Percentiles rank a stretch among this genome's conserved stretches.
Evolutionary conservation across 1,140 invertebrate species (phyloP).

Genomic region (fruit fly (Drosophila melanogaster)): DNA sequence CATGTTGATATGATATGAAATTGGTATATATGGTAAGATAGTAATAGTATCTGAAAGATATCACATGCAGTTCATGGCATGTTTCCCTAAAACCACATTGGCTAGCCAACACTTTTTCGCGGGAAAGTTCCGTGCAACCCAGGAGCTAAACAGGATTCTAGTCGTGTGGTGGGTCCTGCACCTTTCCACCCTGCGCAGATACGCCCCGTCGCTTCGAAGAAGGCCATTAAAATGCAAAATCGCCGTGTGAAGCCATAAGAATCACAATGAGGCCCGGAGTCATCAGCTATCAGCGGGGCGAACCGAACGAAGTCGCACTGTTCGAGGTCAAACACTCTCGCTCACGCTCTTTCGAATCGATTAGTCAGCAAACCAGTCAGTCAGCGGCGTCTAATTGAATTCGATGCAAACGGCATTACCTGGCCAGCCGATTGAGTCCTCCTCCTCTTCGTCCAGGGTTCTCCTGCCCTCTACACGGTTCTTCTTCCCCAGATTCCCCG

Average conservation of each 20-base stretch:
- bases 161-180: slow-evolving; percentile 25
- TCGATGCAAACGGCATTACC: slow-evolving; percentile 49
- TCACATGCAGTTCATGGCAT: not conserved
- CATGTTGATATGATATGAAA: too few relatives aligned
- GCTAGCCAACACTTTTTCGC: slow-evolving; percentile 7
- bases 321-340: slow-evolving; percentile 70
- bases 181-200: slow-evolving; percentile 22
- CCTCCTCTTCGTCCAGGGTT: not conserved
- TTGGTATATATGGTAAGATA: too few relatives aligned
- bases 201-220: slow-evolving; percentile 39
- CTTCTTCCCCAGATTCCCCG: too few relatives aligned
- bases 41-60: too few relatives aligned
- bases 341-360: slow-evolving; percentile 43
- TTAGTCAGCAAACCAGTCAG: slow-evolving; percentile 56
- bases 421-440: slow-evolving; percentile 11
- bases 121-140: not conserved
- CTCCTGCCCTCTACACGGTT: not conserved
- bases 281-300: slow-evolving; percentile 43
- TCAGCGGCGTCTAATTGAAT: slow-evolving; percentile 71
- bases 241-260: slow-evolving; percentile 78
- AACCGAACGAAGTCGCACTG: slow-evolving; percentile 19
- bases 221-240: slow-evolving; percentile 71
- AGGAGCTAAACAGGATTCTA: slow-evolving; percentile 26
- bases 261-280: slow-evolving; percentile 66
- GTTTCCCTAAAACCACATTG: not conserved